Evolutionary conservation across 2,888 invertebrate genomes (phyloP).

Genomic region (Gymnoscelis rufifasciata): DNA sequence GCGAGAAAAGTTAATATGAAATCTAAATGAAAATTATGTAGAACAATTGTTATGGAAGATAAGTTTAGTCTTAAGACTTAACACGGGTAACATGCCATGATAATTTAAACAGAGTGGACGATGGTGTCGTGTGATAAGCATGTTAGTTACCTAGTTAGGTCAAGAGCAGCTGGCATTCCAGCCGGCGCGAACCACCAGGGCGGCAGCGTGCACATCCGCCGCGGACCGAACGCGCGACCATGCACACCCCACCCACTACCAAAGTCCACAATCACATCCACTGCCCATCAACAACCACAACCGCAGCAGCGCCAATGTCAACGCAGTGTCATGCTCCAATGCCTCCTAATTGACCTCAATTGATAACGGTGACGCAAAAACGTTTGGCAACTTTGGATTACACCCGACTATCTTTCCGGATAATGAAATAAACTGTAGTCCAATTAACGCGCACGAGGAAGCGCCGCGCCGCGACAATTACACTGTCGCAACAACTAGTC

Average conservation of each 20-base stretch:
- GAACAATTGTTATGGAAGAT: no score
- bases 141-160: slow-evolving; percentile 69
- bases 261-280: slow-evolving; percentile 57
- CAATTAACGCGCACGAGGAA: slow-evolving; percentile 50
- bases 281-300: slow-evolving; percentile 48
- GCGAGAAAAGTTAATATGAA: no score
- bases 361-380: slow-evolving; percentile 61
- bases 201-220: slow-evolving; percentile 76
- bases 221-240: slow-evolving; percentile 55
- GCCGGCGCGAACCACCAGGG: slow-evolving; percentile 66
- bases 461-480: slow-evolving; percentile 35
- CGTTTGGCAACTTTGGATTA: slow-evolving; percentile 53
- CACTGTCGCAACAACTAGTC: slow-evolving; percentile 35
- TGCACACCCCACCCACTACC: slow-evolving; percentile 39
- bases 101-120: slow-evolving; percentile 1
- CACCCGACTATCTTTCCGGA: slow-evolving; percentile 46
- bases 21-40: no score
- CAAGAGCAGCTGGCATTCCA: slow-evolving; percentile 79
- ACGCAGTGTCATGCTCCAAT: slow-evolving; percentile 66
- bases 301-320: slow-evolving; percentile 61
- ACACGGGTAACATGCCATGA: no score
- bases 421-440: slow-evolving; percentile 47
- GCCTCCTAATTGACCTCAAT: slow-evolving; percentile 59
- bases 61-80: no score
- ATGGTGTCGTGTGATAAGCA: slow-evolving; percentile 17